Evolutionary conservation across 2,888 invertebrate species (phyloP).

Genomic region (Dynastes hyllus): DNA sequence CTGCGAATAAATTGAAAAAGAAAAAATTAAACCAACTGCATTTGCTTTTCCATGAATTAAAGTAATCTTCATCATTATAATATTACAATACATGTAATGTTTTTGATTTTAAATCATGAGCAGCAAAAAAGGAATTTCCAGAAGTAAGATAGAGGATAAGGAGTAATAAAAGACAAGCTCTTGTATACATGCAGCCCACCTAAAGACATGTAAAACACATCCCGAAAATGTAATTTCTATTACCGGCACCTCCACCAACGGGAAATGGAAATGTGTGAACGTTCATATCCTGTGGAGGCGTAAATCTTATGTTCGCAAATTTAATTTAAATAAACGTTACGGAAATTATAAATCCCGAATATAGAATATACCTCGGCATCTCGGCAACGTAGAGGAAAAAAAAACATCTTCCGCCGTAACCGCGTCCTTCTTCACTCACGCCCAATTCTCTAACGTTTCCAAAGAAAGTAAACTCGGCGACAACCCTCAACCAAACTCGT

Average conservation of each 20-base stretch:
- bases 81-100: too few species aligned
- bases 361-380: background rate
- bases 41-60: too few species aligned
- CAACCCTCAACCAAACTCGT: background rate
- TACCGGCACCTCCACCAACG: conserved; percentile 27
- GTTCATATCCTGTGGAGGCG: conserved; percentile 60
- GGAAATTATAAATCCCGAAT: conserved; percentile 45
- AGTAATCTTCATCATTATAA: too few species aligned
- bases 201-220: background rate
- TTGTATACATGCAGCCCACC: too few species aligned
- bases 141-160: too few species aligned
- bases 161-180: too few species aligned
- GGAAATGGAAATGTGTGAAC: conserved; percentile 61
- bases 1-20: too few species aligned
- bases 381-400: background rate
- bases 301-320: conserved; percentile 55
- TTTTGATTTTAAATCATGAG: too few species aligned
- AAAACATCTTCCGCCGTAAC: background rate
- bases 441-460: background rate
- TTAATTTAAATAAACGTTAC: conserved; percentile 58
- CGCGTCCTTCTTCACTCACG: too few species aligned
- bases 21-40: too few species aligned
- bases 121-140: too few species aligned
- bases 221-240: conserved; percentile 20
- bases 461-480: conserved; percentile 9